Conservation (phyloP, 2,113 vertebrate genomes). For the Sebastes schlegelii region DNA sequence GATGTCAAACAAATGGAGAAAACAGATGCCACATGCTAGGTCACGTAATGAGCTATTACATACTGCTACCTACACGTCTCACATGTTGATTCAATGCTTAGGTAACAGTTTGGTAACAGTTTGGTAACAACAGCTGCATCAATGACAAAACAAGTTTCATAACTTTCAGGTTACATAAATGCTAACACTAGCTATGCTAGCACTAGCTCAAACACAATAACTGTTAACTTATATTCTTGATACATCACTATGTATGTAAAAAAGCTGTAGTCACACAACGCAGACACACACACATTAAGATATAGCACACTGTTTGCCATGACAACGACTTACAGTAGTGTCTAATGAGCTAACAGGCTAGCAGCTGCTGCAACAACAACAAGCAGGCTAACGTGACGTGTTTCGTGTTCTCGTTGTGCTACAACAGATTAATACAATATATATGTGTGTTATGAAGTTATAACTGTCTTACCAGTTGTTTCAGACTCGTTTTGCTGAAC, state of each 20-base stretch:
- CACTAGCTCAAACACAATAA: not conserved
- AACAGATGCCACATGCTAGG: not conserved
- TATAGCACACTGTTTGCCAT: not conserved
- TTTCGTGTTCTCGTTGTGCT: not conserved
- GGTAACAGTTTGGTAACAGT: not conserved
- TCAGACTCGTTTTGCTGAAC: conserved; percentile 71
- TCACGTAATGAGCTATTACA: not conserved
- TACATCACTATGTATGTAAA: not conserved
- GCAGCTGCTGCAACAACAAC: conserved; percentile 16
- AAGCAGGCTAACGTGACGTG: accelerated
- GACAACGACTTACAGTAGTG: no score
- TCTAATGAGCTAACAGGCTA: conserved; percentile 2
- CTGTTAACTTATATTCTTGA: accelerated
- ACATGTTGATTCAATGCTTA: accelerated
- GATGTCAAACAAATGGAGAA: not conserved
- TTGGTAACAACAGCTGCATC: not conserved
- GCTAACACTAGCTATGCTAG: conserved; percentile 48
- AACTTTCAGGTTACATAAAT: conserved; percentile 52
- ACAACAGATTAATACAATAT: not conserved
- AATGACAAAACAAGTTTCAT: no score
- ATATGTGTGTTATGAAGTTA: not conserved
- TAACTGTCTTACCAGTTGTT: conserved; percentile 76
- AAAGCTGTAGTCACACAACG: not conserved
- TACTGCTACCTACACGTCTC: not conserved
- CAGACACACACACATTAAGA: not conserved